phyloP scores from a whole-genome alignment of 2,113 vertebrate species.

The Nasalis larvatus region DNA sequence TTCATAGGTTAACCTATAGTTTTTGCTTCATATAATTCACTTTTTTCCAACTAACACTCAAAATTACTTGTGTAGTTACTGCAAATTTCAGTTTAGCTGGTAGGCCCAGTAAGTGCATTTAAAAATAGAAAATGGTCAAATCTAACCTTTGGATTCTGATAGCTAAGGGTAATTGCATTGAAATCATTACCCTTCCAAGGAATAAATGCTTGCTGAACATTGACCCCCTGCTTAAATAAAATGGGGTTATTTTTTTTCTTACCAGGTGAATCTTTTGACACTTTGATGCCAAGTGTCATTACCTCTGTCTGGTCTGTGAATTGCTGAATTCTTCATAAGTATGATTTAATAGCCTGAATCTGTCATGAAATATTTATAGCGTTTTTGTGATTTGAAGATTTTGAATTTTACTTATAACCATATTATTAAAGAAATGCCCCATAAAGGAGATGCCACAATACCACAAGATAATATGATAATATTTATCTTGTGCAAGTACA shows the following conservation, averaged over 20 bases:
- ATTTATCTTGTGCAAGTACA: constrained; percentile 28
- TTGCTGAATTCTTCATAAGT: constrained; percentile 41
- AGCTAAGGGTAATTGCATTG: constrained; percentile 55
- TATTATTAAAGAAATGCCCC: constrained; percentile 36
- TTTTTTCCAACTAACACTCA: background rate
- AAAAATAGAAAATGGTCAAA: constrained; percentile 68
- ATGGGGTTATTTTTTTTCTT: constrained; percentile 52
- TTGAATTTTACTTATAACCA: constrained; percentile 26
- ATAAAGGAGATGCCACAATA: background rate
- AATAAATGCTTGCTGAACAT: constrained; percentile 32
- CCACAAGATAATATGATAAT: background rate
- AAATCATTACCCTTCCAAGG: constrained; percentile 60
- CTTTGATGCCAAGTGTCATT: constrained; percentile 60
- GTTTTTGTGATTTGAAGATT: constrained; percentile 45
- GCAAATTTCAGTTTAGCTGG: constrained; percentile 45
- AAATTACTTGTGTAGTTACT: constrained; percentile 51
- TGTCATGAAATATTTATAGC: constrained; percentile 64
- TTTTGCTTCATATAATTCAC: background rate
- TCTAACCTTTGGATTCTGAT: constrained; percentile 58
- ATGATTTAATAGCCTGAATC: constrained; percentile 39
- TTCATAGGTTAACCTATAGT: background rate
- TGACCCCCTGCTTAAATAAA: constrained; percentile 60
- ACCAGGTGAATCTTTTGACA: constrained; percentile 61
- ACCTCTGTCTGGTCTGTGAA: background rate
- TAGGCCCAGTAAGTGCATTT: constrained; percentile 49